Conservation (phyloP, 2,797 vertebrate genomes). For the Pterois miles region DNA sequence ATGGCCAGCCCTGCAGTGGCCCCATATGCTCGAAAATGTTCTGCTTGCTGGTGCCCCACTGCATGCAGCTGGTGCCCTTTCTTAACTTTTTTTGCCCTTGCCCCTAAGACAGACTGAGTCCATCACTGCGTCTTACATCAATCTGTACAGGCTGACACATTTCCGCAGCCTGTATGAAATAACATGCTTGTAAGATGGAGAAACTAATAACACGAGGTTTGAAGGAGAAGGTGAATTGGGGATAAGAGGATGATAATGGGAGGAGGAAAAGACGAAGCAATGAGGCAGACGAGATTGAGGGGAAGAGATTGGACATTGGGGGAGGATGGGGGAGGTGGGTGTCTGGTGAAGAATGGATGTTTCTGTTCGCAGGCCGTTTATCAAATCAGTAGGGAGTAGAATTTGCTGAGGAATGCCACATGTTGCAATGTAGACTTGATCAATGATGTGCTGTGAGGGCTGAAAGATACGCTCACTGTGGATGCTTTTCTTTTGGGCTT, state of each 20-base stretch:
- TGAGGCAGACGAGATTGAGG: slow-evolving; percentile 37
- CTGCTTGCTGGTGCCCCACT: too few relatives aligned
- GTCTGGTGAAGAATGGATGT: slow-evolving; percentile 65
- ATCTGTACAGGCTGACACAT: background rate
- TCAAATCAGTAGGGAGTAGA: slow-evolving; percentile 69
- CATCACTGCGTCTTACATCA: background rate
- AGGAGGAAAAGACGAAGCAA: slow-evolving; percentile 9
- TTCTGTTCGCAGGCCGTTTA: slow-evolving; percentile 71
- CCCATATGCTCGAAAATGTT: too few relatives aligned
- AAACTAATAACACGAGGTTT: slow-evolving; percentile 13
- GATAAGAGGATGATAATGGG: slow-evolving; percentile 27
- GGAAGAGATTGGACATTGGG: slow-evolving; percentile 48
- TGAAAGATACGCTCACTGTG: slow-evolving; percentile 28
- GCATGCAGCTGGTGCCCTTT: too few relatives aligned
- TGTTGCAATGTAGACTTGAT: slow-evolving; percentile 71
- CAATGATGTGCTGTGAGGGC: slow-evolving; percentile 64
- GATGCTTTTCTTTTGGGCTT: slow-evolving; percentile 6
- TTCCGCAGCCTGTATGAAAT: slow-evolving; percentile 2
- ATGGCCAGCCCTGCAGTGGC: too few relatives aligned
- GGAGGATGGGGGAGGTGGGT: slow-evolving; percentile 18
- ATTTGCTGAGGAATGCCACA: slow-evolving; percentile 72
- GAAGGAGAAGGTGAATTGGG: slow-evolving; percentile 28
- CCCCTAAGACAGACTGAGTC: too few relatives aligned
- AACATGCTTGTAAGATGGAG: background rate
- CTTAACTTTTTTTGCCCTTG: too few relatives aligned